Base-by-base conservation (phyloP, 2,797 vertebrate species). In the Microcaecilia unicolor region DNA sequence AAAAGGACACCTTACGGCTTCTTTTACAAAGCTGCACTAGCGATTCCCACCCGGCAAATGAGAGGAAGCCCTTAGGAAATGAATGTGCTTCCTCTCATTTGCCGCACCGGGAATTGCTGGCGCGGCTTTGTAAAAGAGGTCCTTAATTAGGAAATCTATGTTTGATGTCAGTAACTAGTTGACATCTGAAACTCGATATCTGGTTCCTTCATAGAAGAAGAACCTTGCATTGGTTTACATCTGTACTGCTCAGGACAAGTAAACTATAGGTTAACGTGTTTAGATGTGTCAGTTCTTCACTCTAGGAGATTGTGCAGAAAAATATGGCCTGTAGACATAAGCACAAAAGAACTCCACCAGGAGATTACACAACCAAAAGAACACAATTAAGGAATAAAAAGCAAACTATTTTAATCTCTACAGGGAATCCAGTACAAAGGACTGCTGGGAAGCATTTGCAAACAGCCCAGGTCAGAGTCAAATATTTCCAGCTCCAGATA, bases 361-460 rank as follows among this genome's bases (percentile, higher is more conserved):
- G 18, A 64, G 20, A 28, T 36, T 18, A 39, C 28, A 48, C 49
- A 48, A 44, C 53, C 26, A 41, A 58, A 63, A 43, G 4, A 7
- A 4, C 53, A 44, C 55, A 60, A 64, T 73, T 64, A 67, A 25
- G 26, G 31, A 49, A 46, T 36, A 45, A 24, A 57, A 52, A 67
- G 34, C 31, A 50, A 22, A n/a, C 51, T 46, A 61, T 60, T 60
- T 63, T 51, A 41, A 60, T 21, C 49, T 37, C 60, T 15, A 28
- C 28, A 34, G 57, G 47, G 28, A n/a, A 19, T 60, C 34, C 51
- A 5, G 8, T 20, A 55, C 48, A 43, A 19, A 41, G 26, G 9
- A 5, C 10, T 38, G 24, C 45, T 66, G 27, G 18, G 52, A 21
- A 35, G 23, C 16, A 58, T 36, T 51, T 55, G 57, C 55, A 53